phyloP scores from a whole-genome alignment of 2,888 invertebrate species.

The Byasa hedistus region DNA sequence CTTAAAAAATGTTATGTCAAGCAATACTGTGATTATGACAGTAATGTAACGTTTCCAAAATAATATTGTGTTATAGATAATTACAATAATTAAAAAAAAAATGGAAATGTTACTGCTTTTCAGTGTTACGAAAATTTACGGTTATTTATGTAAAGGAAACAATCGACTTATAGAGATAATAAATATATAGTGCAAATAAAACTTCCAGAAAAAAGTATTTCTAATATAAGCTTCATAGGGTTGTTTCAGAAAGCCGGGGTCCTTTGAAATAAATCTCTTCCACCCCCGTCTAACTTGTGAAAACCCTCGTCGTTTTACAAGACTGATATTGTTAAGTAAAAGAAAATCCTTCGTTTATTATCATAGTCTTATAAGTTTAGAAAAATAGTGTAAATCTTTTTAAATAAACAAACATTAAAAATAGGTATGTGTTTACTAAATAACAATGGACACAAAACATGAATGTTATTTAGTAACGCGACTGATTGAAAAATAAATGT shows the following conservation, averaged over 20 bases:
- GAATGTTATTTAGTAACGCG: background rate
- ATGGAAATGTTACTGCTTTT: no score
- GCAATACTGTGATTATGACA: no score
- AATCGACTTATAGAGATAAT: background rate
- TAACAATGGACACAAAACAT: background rate
- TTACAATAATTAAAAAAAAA: no score
- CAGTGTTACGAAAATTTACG: no score
- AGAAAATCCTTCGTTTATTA: constrained; percentile 9
- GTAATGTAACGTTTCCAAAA: no score
- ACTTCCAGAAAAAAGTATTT: background rate
- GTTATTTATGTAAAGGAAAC: no score
- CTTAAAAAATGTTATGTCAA: background rate
- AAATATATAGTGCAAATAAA: background rate
- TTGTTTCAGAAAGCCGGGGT: constrained; percentile 15
- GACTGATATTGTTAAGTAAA: constrained; percentile 19
- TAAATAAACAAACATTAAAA: background rate
- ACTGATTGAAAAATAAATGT: background rate
- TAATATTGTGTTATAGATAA: no score
- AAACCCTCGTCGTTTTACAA: constrained; percentile 11
- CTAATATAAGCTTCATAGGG: constrained; percentile 12
- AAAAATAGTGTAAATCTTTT: background rate
- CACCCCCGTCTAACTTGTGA: constrained; percentile 13
- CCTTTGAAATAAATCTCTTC: constrained; percentile 19
- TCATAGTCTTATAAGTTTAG: background rate
- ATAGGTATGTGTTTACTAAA: background rate